phyloP scores from a whole-genome alignment of 1,140 invertebrate genomes.

The Cryptotermes secundus region DNA sequence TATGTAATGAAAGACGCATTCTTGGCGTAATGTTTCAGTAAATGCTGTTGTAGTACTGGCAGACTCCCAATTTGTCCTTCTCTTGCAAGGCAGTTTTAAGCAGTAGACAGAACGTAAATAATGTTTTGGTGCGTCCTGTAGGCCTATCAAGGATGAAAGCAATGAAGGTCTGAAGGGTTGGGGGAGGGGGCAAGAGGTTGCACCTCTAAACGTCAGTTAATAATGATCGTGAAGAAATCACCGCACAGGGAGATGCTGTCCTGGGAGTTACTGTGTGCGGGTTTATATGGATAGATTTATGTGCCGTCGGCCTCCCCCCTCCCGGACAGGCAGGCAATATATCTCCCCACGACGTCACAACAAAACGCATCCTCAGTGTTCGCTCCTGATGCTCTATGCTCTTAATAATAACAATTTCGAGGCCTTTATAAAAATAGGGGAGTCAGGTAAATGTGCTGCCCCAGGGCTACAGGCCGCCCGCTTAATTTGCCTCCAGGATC shows the following conservation, averaged over 20 bases:
- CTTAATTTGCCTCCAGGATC: background rate
- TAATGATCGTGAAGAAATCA: slow-evolving; percentile 14
- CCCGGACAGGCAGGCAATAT: background rate
- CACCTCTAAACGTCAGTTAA: background rate
- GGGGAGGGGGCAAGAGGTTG: background rate
- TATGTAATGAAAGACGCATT: too few species aligned
- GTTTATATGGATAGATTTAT: background rate
- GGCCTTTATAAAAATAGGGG: background rate
- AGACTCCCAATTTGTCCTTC: too few species aligned
- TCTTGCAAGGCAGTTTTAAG: background rate
- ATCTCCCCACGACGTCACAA: background rate
- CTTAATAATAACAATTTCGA: background rate
- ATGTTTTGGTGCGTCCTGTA: background rate
- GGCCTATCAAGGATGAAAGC: background rate
- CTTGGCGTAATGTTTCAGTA: too few species aligned
- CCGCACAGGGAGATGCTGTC: background rate
- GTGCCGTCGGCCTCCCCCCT: background rate
- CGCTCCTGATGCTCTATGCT: background rate
- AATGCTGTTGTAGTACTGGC: too few species aligned
- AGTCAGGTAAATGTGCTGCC: background rate
- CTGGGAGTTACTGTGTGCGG: background rate
- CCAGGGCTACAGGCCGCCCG: background rate
- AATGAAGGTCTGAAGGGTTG: background rate
- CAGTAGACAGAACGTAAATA: background rate
- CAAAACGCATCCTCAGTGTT: background rate